Conservation (phyloP, 2,888 invertebrate species). For the Biston betularia region DNA sequence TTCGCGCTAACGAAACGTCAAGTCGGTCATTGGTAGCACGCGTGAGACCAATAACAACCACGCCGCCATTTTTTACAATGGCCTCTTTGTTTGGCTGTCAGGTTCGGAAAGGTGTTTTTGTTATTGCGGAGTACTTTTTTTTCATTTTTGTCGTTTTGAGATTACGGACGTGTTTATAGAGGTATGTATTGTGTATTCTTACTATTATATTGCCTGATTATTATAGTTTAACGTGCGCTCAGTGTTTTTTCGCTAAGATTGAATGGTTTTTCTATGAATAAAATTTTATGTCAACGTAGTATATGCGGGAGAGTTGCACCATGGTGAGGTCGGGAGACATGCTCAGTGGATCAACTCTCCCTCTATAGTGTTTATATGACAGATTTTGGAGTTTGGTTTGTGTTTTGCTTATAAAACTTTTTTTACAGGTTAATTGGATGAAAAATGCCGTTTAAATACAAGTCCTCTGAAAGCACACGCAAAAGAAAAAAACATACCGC, state of each 20-base stretch:
- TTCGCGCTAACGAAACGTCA: slow-evolving; percentile 35
- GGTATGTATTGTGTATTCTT: slow-evolving; percentile 12
- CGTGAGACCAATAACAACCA: slow-evolving; percentile 48
- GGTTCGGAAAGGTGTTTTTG: slow-evolving; percentile 24
- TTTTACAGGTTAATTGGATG: no score
- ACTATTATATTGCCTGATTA: slow-evolving; percentile 12
- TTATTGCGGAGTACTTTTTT: slow-evolving; percentile 23
- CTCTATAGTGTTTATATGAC: background rate
- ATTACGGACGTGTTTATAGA: slow-evolving; percentile 20
- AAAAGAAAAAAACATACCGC: no score
- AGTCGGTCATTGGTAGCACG: slow-evolving; percentile 49
- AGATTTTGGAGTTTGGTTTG: background rate
- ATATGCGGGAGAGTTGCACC: background rate
- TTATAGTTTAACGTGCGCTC: slow-evolving; percentile 8
- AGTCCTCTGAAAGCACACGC: no score
- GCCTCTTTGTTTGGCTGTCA: slow-evolving; percentile 22
- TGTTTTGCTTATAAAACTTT: no score
- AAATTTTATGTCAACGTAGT: background rate
- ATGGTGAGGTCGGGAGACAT: background rate
- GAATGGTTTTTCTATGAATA: background rate
- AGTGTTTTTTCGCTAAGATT: slow-evolving; percentile 14
- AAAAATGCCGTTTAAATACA: no score
- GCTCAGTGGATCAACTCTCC: background rate
- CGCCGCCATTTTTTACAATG: slow-evolving; percentile 19
- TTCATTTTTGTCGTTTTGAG: slow-evolving; percentile 22